Evolutionary conservation across 2,113 vertebrate species (phyloP).

Genomic region (Pangasianodon gigas): DNA sequence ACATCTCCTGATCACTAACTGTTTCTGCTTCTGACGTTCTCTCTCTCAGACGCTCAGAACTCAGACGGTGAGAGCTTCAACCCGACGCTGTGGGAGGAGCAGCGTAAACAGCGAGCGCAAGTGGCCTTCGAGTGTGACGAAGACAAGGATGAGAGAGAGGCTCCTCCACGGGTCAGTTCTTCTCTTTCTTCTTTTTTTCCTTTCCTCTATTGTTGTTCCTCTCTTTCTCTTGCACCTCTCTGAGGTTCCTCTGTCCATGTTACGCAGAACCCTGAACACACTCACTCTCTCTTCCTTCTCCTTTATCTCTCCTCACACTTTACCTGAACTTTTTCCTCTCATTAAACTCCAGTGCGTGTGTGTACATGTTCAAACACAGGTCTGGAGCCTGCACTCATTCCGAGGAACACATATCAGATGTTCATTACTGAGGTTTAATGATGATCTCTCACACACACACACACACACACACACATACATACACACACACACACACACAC

Average conservation of each 20-base stretch:
- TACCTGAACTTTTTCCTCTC: neutral
- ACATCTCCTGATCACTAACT: neutral
- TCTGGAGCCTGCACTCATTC: neutral
- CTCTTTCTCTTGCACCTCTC: neutral
- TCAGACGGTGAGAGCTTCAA: constrained; percentile 99
- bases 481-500: neutral
- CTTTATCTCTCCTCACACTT: neutral
- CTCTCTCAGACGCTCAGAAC: constrained; percentile 83
- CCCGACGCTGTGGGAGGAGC: constrained; percentile 94
- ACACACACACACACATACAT: neutral
- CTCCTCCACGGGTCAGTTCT: constrained; percentile 82
- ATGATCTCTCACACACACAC: neutral
- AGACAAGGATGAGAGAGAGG: constrained; percentile 95
- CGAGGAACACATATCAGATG: neutral
- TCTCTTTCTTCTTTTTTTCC: neutral
- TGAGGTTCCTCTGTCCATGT: neutral
- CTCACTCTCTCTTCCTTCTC: neutral
- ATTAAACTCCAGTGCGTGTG: neutral
- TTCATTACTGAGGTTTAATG: neutral
- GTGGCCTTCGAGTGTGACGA: constrained; percentile 99
- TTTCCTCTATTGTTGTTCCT: neutral
- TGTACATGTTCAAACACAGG: neutral
- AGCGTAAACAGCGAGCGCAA: constrained; percentile 94
- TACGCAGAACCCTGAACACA: neutral
- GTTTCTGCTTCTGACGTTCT: constrained; percentile 12